phyloP scores from a whole-genome alignment of 2,113 vertebrate species.

The Telmatochromis sp. region DNA sequence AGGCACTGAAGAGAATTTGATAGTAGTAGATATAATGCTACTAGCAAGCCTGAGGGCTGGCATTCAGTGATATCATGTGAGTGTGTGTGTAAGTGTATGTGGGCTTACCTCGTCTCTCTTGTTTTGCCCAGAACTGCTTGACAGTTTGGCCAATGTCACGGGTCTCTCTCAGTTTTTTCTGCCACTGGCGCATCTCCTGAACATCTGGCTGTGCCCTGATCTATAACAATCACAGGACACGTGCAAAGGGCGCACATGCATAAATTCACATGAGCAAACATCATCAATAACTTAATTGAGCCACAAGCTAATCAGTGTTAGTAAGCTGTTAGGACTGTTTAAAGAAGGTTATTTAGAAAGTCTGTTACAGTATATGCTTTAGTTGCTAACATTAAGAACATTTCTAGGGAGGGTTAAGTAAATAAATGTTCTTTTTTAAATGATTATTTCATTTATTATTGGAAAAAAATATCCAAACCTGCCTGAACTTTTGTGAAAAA shows the following conservation, averaged over 20 bases:
- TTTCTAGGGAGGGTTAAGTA: neutral
- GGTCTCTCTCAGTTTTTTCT: constrained; percentile 79
- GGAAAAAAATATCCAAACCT: neutral
- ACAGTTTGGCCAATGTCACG: constrained; percentile 70
- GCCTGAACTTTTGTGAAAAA: neutral
- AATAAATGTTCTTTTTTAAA: neutral
- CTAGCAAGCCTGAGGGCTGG: neutral
- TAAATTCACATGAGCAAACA: neutral
- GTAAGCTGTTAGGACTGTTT: neutral
- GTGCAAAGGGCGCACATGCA: neutral
- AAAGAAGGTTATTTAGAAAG: neutral
- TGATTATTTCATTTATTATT: neutral
- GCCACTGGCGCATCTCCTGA: constrained; percentile 88
- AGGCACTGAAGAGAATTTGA: neutral
- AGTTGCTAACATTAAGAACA: neutral
- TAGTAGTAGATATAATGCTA: constrained; percentile 6
- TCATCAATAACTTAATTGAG: neutral
- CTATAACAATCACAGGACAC: constrained; percentile 52
- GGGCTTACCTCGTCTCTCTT: constrained; percentile 77
- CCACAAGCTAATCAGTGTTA: neutral
- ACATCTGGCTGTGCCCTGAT: constrained; percentile 77
- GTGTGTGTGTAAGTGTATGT: neutral
- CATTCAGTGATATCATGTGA: neutral
- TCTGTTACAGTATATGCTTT: neutral
- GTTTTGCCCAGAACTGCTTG: constrained; percentile 79